Evolutionary conservation across 1,140 invertebrate species (phyloP), one percentile per base, ranked within the genome.

Genomic region (Drosophila ambigua): DNA sequence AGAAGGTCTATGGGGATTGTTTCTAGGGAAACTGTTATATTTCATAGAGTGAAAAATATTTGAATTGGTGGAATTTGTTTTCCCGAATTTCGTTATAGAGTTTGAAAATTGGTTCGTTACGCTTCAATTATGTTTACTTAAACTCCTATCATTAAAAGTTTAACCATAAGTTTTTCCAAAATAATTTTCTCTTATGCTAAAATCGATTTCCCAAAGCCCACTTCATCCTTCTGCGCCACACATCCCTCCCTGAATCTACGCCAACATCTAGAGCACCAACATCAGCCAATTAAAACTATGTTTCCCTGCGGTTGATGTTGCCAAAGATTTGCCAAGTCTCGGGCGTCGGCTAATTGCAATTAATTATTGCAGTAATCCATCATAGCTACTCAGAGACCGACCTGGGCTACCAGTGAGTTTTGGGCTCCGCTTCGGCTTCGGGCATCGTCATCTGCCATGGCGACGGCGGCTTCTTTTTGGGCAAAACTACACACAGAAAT

Each of bases 361-460:
- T 87, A 85, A 87, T 87, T 82, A 87, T 87, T 82, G 65, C 73
- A 68, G 78, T 82, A 87, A 85, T 85, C 82, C 82, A 85, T 85
- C 82, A 85, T 67, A 81, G 46, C 24, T 24, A 73, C 31, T 58
- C 61, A 54, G 28, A 58, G 53, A 39, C 35, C 35, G 35, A 39
- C 35, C 11, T 39, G 35, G 11, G 35, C 35, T 39, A 1, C 35
- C 48, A 41, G 31, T 69, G 51, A 52, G 53, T 68, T 67, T 79
- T 57, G 61, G 31, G 50, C 24, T 54, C n/a, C 39, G 20, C 43
- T 41, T 44, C 49, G 46, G 60, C 31, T 9, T 2, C 7, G 8
- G 31, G 41, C 53, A 53, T 63, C 74, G 64, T 61, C 58, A 53
- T 13, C 41, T 44, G 64, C 52, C 59, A 35, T 43, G 81, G 45